Conservation (phyloP, 2,888 invertebrate species). For the Camponotus fellah region DNA sequence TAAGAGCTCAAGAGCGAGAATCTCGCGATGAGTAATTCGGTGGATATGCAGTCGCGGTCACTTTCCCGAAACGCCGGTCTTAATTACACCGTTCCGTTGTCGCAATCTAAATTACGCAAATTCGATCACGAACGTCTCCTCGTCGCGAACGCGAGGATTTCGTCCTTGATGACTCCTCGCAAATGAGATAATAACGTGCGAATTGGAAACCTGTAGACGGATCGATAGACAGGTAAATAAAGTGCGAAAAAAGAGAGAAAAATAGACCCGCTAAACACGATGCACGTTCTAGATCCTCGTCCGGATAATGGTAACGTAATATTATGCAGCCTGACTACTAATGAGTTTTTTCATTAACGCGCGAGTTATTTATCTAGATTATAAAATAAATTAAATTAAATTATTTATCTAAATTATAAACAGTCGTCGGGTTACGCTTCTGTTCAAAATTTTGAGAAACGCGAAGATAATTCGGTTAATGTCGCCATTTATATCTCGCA, state of each 20-base stretch:
- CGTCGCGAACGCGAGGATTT: background rate
- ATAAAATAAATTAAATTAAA: no score
- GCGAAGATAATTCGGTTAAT: background rate
- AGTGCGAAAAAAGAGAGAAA: background rate
- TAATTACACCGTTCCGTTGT: conserved; percentile 30
- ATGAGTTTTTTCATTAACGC: conserved; percentile 1
- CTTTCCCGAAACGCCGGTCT: conserved; percentile 26
- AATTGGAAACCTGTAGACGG: background rate
- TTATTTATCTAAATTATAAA: conserved; percentile 17
- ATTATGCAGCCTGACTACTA: conserved; percentile 28
- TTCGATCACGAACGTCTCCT: background rate
- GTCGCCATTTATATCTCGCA: background rate
- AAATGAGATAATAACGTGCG: background rate
- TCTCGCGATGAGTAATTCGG: conserved; percentile 38
- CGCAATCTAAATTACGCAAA: conserved; percentile 22
- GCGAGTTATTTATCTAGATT: conserved; percentile 5
- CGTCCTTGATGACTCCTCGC: background rate
- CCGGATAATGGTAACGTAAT: conserved; percentile 45
- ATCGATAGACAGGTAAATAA: background rate
- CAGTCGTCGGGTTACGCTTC: background rate
- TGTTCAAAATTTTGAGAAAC: background rate
- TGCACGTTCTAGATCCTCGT: conserved; percentile 24
- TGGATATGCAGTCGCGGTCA: conserved; percentile 11
- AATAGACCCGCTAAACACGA: background rate
- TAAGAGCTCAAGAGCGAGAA: background rate